A percentile compares a stretch with the other conserved stretches of the same genome.
phyloP scores from a whole-genome alignment of 2,888 invertebrate genomes.

The Beris chalybata region DNA sequence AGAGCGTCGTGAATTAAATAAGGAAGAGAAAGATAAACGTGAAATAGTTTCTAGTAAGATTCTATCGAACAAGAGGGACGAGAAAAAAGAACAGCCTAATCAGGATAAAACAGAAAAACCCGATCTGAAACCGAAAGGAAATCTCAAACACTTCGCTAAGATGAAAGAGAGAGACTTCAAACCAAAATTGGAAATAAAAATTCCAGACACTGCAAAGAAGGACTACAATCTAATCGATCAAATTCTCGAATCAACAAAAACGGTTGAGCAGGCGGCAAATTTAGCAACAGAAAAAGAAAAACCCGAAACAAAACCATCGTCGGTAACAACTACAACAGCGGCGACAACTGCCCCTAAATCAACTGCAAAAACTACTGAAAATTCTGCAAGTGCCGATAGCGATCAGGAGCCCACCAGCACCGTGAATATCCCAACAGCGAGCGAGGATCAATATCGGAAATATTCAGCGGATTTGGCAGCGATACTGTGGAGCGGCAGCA shows the following conservation, averaged over 20 bases:
- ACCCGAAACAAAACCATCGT: conserved; percentile 30
- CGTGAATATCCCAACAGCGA: conserved; percentile 67
- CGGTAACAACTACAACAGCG: conserved; percentile 32
- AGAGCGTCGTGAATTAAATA: conserved; percentile 30
- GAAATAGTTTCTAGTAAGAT: conserved; percentile 38
- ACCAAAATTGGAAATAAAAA: conserved; percentile 34
- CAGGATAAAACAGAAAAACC: conserved; percentile 39
- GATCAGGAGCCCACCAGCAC: conserved; percentile 83
- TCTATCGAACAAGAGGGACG: conserved; percentile 39
- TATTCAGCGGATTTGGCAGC: conserved; percentile 43
- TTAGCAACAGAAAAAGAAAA: conserved; percentile 40
- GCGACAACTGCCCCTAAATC: not conserved
- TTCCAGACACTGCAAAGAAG: conserved; percentile 36
- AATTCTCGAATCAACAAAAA: conserved; percentile 54
- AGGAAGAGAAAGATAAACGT: conserved; percentile 37
- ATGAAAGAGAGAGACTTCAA: conserved; percentile 43
- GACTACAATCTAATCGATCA: conserved; percentile 52
- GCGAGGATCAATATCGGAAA: conserved; percentile 49
- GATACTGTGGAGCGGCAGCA: conserved; percentile 66
- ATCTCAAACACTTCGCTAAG: conserved; percentile 32
- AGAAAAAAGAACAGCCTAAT: conserved; percentile 39
- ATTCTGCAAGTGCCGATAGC: conserved; percentile 56
- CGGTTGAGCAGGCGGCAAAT: conserved; percentile 54
- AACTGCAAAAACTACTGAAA: conserved; percentile 21
- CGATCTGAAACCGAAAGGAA: conserved; percentile 33